Evolutionary conservation across 2,113 vertebrate genomes (phyloP).

Genomic region (Urocitellus parryii): DNA sequence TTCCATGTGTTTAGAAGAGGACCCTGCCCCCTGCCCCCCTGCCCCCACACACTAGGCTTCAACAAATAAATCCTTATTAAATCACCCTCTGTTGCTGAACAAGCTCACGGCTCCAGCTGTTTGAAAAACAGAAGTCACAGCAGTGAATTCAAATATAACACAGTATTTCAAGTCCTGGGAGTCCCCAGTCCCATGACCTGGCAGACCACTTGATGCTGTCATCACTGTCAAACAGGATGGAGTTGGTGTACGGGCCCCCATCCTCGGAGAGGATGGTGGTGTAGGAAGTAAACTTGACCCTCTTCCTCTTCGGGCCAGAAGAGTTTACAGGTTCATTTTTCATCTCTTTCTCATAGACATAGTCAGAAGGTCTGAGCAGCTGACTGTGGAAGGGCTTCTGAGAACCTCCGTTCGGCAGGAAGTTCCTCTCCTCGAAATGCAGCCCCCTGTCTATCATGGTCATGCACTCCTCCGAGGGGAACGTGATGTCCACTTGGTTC

Average conservation of each 20-base stretch:
- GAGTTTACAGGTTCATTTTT: constrained; percentile 91
- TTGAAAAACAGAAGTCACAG: constrained; percentile 91
- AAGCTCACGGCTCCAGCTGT: constrained; percentile 84
- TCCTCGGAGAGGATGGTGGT: constrained; percentile 96
- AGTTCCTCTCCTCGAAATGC: constrained; percentile 95
- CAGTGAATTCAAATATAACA: constrained; percentile 90
- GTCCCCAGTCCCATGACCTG: constrained; percentile 96
- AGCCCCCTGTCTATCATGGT: constrained; percentile 93
- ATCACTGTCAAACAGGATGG: constrained; percentile 94
- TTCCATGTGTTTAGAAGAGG: constrained; percentile 59
- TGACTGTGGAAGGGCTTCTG: constrained; percentile 93
- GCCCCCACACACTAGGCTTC: constrained; percentile 43
- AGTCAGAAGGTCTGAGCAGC: constrained; percentile 92
- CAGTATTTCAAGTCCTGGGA: constrained; percentile 93
- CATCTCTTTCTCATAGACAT: constrained; percentile 92
- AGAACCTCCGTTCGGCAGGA: constrained; percentile 93
- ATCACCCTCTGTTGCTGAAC: constrained; percentile 85
- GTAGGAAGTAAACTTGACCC: constrained; percentile 98
- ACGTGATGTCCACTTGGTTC: constrained; percentile 90
- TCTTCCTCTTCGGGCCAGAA: constrained; percentile 93
- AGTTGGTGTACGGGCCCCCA: constrained; percentile 92
- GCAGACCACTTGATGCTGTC: constrained; percentile 98
- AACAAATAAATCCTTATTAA: constrained; percentile 68
- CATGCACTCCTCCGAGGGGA: constrained; percentile 92
- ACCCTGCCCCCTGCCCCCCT: background rate